phyloP scores from a whole-genome alignment of 2,888 invertebrate genomes.

The Tenthredo livida region DNA sequence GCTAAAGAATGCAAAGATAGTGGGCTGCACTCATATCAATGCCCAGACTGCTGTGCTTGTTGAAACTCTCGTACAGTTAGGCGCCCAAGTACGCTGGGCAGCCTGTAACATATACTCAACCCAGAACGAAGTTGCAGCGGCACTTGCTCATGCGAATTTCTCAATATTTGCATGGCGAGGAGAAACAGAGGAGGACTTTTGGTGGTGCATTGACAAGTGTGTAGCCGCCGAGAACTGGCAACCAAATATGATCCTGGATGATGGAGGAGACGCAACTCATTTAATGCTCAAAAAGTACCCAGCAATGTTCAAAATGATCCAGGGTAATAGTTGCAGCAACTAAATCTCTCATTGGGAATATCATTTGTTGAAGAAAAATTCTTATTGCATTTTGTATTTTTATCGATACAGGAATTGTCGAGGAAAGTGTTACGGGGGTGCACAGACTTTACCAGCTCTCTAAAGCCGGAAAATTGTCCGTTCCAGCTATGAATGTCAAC shows the following conservation, averaged over 20 bases:
- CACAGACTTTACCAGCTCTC: conserved; percentile 97
- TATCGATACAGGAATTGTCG: conserved; percentile 89
- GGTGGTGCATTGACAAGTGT: conserved; percentile 99
- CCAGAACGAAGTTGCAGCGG: conserved; percentile 98
- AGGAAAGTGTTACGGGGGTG: conserved; percentile 99
- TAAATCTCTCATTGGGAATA: background rate
- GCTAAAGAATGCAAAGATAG: conserved; percentile 95
- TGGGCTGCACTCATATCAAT: conserved; percentile 99
- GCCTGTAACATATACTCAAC: conserved; percentile 99
- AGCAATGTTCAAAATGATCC: conserved; percentile 94
- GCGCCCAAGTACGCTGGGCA: conserved; percentile 96
- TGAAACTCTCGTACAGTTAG: conserved; percentile 92
- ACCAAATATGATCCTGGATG: conserved; percentile 98
- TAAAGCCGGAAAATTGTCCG: conserved; percentile 95
- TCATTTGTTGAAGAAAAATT: background rate
- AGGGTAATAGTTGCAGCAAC: conserved; percentile 80
- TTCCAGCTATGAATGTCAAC: conserved; percentile 99
- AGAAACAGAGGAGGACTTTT: conserved; percentile 98
- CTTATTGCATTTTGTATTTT: background rate
- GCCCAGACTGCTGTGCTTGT: conserved; percentile 98
- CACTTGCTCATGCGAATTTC: conserved; percentile 93
- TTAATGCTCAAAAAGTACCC: conserved; percentile 97
- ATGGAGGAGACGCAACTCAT: conserved; percentile 98
- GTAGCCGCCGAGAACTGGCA: conserved; percentile 96
- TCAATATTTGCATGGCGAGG: conserved; percentile 98